Base-by-base conservation (phyloP, 53 echinoderm and acorn worm species). In the Paracentrotus lividus region DNA sequence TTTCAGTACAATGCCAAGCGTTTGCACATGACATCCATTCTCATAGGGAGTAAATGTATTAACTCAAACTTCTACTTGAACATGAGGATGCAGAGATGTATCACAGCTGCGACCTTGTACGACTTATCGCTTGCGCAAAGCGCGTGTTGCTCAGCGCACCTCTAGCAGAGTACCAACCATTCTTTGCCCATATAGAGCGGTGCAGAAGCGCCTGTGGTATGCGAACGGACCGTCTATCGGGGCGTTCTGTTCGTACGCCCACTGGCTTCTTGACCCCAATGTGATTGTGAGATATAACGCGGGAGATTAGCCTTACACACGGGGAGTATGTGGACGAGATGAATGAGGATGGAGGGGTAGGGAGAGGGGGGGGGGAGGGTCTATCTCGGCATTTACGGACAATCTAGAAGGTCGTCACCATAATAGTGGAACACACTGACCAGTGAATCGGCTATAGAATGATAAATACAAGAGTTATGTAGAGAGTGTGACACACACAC, bases 171-270 rank as follows among this genome's bases (percentile, higher is more conserved):
- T 72, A 72, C 72, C 72, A 72, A 40, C 36, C 72, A 72, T 72
- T 72, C 72, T 72, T 72, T 72, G 72, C 72, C 72, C 72, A 72
- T 38, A 72, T 38, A 72, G 72, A 72, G 72, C 36, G 69, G 36
- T 72, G 6, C 5, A 2, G 0, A 72, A 40, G 72, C 72, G 72
- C 72, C 40, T 72, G 72, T 21, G 72, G 72, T 72, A 72, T 72
- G 72, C 72, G 40, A 40, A 18, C 72, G 36, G 20, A 36, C 40
- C 72, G 72, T 72, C 72, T 38, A 72, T 15, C 40, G 72, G 72
- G 67, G 72, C 72, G 72, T 36, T 36, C 18, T 72, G 72, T 20
- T 40, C 72, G 32, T 32, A 36, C 72, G 72, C 72, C 72, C 40
- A 72, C 72, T 36, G 32, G 72, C 72, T 72, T 18, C 21, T 40